phyloP scores from a whole-genome alignment of 2,888 invertebrate genomes.

The Pollenia labialis region DNA sequence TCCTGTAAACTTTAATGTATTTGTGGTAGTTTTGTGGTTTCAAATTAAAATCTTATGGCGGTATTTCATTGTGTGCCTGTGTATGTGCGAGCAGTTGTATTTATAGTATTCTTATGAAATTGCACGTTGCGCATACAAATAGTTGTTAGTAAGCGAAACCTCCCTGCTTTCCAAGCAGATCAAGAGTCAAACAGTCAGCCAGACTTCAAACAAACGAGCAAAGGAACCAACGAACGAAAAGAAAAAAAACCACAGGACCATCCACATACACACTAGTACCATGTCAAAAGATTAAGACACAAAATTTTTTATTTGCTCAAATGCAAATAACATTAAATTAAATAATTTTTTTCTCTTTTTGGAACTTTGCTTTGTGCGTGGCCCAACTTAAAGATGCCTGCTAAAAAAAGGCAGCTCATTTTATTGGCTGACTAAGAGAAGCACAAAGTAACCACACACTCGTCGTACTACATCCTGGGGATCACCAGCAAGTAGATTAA shows the following conservation, averaged over 20 bases:
- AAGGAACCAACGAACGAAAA: slow-evolving; percentile 27
- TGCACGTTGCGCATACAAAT: slow-evolving; percentile 81
- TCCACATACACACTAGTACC: slow-evolving; percentile 64
- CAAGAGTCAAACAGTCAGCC: slow-evolving; percentile 75
- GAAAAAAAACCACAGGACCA: slow-evolving; percentile 39
- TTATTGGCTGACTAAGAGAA: slow-evolving; percentile 64
- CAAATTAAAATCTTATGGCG: slow-evolving; percentile 61
- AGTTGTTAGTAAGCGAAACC: slow-evolving; percentile 59
- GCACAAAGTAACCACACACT: slow-evolving; percentile 45
- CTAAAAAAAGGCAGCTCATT: slow-evolving; percentile 38
- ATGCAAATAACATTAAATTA: slow-evolving; percentile 84
- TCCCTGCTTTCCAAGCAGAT: slow-evolving; percentile 76
- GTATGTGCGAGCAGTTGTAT: slow-evolving; percentile 29
- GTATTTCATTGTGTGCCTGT: slow-evolving; percentile 30
- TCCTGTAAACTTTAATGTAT: slow-evolving; percentile 28
- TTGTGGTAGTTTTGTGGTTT: slow-evolving; percentile 54
- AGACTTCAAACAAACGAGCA: slow-evolving; percentile 19
- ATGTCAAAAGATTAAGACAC: slow-evolving; percentile 84
- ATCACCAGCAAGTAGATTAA: slow-evolving; percentile 76
- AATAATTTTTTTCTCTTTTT: slow-evolving; percentile 77
- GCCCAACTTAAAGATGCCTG: slow-evolving; percentile 43
- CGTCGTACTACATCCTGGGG: slow-evolving; percentile 14
- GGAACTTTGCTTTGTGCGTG: slow-evolving; percentile 21
- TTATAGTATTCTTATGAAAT: slow-evolving; percentile 55
- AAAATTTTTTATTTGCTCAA: slow-evolving; percentile 84